A percentile compares a stretch with the other conserved stretches of the same genome.
Evolutionary conservation across 2,888 invertebrate species (phyloP).

Genomic region (Coremacera marginata): DNA sequence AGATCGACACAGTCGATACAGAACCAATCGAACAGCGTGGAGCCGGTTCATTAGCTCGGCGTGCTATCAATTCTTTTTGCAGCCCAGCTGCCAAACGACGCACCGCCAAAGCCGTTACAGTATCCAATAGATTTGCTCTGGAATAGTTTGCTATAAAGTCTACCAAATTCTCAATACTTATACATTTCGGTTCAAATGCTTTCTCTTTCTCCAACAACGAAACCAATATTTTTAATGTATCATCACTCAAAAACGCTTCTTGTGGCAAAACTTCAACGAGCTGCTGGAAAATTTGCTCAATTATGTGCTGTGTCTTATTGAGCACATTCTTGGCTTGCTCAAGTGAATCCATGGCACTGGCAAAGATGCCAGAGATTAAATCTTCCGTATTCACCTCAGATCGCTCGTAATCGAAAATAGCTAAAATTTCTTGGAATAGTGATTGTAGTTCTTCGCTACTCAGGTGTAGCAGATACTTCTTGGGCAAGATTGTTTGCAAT

Average conservation of each 20-base stretch:
- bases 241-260: slow-evolving; percentile 61
- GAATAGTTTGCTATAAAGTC: slow-evolving; percentile 56
- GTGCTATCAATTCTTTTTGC: slow-evolving; percentile 53
- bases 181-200: slow-evolving; percentile 59
- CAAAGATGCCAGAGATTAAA: slow-evolving; percentile 60
- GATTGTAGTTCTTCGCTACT: slow-evolving; percentile 58
- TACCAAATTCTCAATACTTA: slow-evolving; percentile 59
- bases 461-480: slow-evolving; percentile 62
- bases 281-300: slow-evolving; percentile 58
- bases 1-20: slow-evolving; percentile 43
- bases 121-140: slow-evolving; percentile 61
- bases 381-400: slow-evolving; percentile 62
- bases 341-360: slow-evolving; percentile 57
- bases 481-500: slow-evolving; percentile 62
- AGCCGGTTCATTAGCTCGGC: slow-evolving; percentile 30
- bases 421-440: slow-evolving; percentile 62
- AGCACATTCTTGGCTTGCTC: slow-evolving; percentile 51
- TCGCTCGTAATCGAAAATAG: slow-evolving; percentile 61
- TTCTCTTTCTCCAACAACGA: slow-evolving; percentile 57
- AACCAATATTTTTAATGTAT: slow-evolving; percentile 55
- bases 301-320: slow-evolving; percentile 60
- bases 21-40: slow-evolving; percentile 41
- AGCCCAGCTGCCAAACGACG: slow-evolving; percentile 55
- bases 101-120: slow-evolving; percentile 60
- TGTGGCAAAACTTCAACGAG: slow-evolving; percentile 61